A percentile compares a stretch with the other conserved stretches of the same genome.
Conservation (phyloP, 2,888 invertebrate genomes). For the Epinotia brunnichana region DNA sequence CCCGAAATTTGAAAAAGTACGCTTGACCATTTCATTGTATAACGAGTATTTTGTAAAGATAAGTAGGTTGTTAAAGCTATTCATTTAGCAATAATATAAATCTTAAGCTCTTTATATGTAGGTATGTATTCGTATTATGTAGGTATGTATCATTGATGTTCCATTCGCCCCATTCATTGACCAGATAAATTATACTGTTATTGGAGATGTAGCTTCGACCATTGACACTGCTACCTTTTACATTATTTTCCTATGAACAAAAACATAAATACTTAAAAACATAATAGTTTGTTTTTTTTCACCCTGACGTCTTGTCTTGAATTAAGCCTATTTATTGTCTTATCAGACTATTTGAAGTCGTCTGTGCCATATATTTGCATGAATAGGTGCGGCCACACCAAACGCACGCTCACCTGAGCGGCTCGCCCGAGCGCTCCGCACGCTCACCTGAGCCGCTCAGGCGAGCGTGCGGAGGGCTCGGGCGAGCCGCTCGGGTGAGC, state of each 20-base stretch:
- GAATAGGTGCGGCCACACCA: no score
- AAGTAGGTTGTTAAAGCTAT: slow-evolving; percentile 18
- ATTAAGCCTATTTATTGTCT: no score
- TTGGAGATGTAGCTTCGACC: background rate
- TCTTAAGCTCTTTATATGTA: slow-evolving; percentile 19
- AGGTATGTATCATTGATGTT: slow-evolving; percentile 1
- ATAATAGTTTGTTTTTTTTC: background rate
- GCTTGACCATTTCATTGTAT: no score
- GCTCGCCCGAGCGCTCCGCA: no score
- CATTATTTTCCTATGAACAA: slow-evolving; percentile 40
- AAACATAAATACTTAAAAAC: slow-evolving; percentile 27
- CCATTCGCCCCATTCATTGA: background rate
- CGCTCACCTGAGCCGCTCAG: no score
- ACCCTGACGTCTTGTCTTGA: background rate
- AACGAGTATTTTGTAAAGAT: background rate
- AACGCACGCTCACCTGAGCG: no score
- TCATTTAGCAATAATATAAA: slow-evolving; percentile 34
- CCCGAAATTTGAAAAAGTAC: no score
- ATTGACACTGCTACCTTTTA: slow-evolving; percentile 14
- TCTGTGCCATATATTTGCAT: no score
- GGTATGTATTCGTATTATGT: slow-evolving; percentile 5
- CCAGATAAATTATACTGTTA: background rate
- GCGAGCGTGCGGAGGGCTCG: no score
- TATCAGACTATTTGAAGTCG: no score
- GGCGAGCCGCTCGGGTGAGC: no score